Base-by-base conservation (phyloP, 2,113 vertebrate species). In the Oenanthe oenanthe region DNA sequence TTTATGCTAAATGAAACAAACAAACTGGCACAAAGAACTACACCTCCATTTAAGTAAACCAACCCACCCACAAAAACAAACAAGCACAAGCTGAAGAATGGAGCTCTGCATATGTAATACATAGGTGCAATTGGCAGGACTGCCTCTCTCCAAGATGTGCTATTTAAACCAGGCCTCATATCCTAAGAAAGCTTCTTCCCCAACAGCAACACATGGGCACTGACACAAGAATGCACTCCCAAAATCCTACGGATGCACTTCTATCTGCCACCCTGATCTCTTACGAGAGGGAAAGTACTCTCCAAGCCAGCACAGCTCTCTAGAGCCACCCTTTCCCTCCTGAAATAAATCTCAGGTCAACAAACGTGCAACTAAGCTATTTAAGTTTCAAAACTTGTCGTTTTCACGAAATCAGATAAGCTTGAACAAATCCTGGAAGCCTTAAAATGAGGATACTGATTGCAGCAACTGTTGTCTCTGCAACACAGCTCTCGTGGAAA, bases 271-370 rank as follows among this genome's bases (percentile, higher is more conserved):
- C 40, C 17, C 32, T 16, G 2, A 31, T 31, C n/a, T 48, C 63
- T 24, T 24, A 6, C 0, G 0, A 18, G 47, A 78, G 0, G 7
- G 19, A 31, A 4, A 21, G 2, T 28, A 13, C 42, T n/a, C 43
- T 79, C 61, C 10, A 40, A 15, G 5, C 3, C 9, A 42, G 31
- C 13, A 11, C 20, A 56, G 60, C 40, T 40, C 43, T 29, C 42
- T 29, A 7, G 21, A 26, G 48, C 10, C 32, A 54, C 45, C 8
- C 28, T 19, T 29, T 14, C 26, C 28, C 56, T 66, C 82, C 42
- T 32, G 12, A 42, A 78, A 1, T 2, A 10, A 68, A 18, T 32
- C 60, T 53, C 12, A 28, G 38, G 13, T 53, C 31, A 57, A 80
- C 13, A 50, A 45, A 70, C 13, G 45, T 0, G 15, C 16, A 40